phyloP scores from a whole-genome alignment of 2,113 vertebrate species.

The Protomyctophum bolini region DNA sequence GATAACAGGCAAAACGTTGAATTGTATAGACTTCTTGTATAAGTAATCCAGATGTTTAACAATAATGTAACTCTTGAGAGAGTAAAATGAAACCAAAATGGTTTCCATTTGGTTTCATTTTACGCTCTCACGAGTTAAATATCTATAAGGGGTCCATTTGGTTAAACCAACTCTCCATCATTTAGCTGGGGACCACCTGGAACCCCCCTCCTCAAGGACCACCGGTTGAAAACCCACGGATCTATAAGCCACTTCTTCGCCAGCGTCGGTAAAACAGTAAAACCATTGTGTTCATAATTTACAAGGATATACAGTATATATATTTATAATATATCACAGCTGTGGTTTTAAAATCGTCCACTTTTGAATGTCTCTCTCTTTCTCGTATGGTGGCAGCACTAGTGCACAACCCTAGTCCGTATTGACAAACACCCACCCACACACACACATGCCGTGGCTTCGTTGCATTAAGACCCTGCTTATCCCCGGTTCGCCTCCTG shows the following conservation, averaged over 20 bases:
- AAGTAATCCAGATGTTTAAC: too few relatives aligned
- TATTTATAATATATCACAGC: conserved; percentile 4
- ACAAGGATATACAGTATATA: conserved; percentile 22
- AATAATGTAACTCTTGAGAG: too few relatives aligned
- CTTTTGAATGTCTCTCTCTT: conserved; percentile 21
- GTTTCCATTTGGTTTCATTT: too few relatives aligned
- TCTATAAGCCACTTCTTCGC: not conserved
- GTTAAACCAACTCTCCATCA: too few relatives aligned
- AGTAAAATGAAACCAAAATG: too few relatives aligned
- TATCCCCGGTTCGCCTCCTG: conserved; percentile 22
- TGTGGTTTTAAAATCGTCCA: conserved; percentile 19
- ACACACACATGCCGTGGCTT: conserved; percentile 33
- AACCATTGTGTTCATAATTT: conserved; percentile 31
- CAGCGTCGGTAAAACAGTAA: conserved; percentile 15
- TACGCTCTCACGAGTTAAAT: too few relatives aligned
- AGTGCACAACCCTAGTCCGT: conserved; percentile 34
- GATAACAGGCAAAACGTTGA: too few relatives aligned
- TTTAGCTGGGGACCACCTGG: too few relatives aligned
- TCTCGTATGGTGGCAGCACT: conserved; percentile 19
- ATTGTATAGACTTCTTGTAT: too few relatives aligned
- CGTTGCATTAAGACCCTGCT: conserved; percentile 26
- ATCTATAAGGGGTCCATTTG: too few relatives aligned
- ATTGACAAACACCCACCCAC: not conserved
- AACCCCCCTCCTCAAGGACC: too few relatives aligned
- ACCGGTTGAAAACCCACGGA: not conserved